Percentiles rank a stretch among this genome's conserved stretches.
Conservation (phyloP, 1,140 invertebrate genomes). For the Doryteuthis pealeii region DNA sequence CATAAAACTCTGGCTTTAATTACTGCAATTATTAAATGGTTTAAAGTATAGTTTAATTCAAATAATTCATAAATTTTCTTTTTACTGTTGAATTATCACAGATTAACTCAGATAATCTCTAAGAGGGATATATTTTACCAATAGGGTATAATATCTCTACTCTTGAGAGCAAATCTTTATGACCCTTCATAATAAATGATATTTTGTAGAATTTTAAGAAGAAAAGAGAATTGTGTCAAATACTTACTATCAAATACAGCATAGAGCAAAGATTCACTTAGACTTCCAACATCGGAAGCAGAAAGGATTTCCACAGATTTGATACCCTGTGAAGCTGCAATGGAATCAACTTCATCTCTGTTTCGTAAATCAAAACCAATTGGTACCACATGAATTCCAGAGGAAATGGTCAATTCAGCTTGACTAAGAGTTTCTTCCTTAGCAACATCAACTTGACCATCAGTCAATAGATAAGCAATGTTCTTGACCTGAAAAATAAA, state of each 20-base stretch:
- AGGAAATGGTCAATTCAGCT: slow-evolving; percentile 40
- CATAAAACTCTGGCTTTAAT: too few relatives aligned
- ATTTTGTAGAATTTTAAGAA: too few relatives aligned
- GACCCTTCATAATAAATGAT: too few relatives aligned
- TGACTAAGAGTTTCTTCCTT: slow-evolving; percentile 39
- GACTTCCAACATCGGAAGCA: slow-evolving; percentile 28
- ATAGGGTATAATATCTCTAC: too few relatives aligned
- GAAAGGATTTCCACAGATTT: slow-evolving; percentile 36
- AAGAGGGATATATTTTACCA: too few relatives aligned
- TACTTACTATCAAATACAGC: slow-evolving; percentile 43
- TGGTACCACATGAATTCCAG: slow-evolving; percentile 45
- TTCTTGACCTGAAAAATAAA: slow-evolving; percentile 21
- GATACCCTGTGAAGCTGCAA: slow-evolving; percentile 42
- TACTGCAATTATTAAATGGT: too few relatives aligned
- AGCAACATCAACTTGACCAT: slow-evolving; percentile 43
- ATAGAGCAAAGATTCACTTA: slow-evolving; percentile 39
- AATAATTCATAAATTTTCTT: too few relatives aligned
- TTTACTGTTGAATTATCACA: too few relatives aligned
- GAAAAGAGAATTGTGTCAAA: too few relatives aligned
- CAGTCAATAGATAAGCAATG: slow-evolving; percentile 48
- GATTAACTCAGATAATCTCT: too few relatives aligned
- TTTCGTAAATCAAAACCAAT: slow-evolving; percentile 41
- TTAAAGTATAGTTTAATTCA: too few relatives aligned
- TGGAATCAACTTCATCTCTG: slow-evolving; percentile 41
- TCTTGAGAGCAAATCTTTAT: too few relatives aligned